Percentiles rank a stretch among this genome's conserved stretches.
phyloP scores from a whole-genome alignment of 2,113 vertebrate species.

The Caranx ignobilis region DNA sequence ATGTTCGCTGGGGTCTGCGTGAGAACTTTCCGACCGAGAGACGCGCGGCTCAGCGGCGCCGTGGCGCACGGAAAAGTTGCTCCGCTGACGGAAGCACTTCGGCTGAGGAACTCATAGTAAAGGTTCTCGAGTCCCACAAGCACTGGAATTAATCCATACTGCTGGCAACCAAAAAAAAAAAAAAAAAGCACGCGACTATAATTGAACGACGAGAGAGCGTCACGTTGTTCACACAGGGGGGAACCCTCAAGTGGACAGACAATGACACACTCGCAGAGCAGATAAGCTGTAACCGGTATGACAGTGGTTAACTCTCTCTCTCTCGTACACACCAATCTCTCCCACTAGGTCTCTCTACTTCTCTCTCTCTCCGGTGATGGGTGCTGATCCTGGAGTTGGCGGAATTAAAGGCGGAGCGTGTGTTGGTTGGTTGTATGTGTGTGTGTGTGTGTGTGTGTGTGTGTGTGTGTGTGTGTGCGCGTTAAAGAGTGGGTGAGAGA shows the following conservation, averaged over 20 bases:
- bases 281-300: constrained; percentile 90
- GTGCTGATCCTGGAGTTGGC: constrained; percentile 66
- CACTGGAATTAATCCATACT: constrained; percentile 60
- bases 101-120: constrained; percentile 65
- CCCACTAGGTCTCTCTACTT: constrained; percentile 60
- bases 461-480: not conserved
- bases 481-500: constrained; percentile 1
- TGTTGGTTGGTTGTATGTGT: constrained; percentile 7
- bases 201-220: not conserved
- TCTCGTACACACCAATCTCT: constrained; percentile 30
- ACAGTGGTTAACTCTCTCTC: constrained; percentile 79
- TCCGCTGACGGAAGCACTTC: constrained; percentile 52
- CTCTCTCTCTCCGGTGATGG: constrained; percentile 55
- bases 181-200: not conserved
- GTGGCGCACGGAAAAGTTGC: constrained; percentile 79
- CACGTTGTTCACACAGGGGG: constrained; percentile 7
- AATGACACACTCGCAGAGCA: constrained; percentile 80
- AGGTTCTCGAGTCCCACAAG: constrained; percentile 43
- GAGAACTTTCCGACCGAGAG: constrained; percentile 63
- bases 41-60: constrained; percentile 53
- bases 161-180: not conserved
- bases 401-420: constrained; percentile 77
- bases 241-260: constrained; percentile 58
- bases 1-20: constrained; percentile 31
- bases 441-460: constrained; percentile 4